phyloP scores from a whole-genome alignment of 2,113 vertebrate genomes.

The Tichodroma muraria region DNA sequence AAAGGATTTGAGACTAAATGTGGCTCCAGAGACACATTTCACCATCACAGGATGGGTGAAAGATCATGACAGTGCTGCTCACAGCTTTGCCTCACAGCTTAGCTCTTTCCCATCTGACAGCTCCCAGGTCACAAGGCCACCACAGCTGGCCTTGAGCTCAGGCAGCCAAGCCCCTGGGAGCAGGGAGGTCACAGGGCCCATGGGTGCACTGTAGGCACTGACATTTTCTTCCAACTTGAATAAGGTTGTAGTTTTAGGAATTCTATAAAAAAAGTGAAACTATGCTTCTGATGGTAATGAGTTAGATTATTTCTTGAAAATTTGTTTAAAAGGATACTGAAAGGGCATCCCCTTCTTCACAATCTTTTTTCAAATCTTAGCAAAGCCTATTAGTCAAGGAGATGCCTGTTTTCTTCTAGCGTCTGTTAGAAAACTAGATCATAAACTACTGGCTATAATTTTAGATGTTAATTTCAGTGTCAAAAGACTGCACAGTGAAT shows the following conservation, averaged over 20 bases:
- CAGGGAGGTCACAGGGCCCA: accelerated
- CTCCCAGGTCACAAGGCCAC: neutral
- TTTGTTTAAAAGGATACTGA: neutral
- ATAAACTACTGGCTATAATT: neutral
- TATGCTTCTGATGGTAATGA: neutral
- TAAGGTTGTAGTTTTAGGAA: neutral
- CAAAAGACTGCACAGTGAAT: neutral
- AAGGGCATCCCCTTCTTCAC: neutral
- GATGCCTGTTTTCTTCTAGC: neutral
- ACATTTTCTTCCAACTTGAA: neutral
- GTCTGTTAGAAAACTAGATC: neutral
- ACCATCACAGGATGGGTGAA: neutral
- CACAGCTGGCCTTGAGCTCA: neutral
- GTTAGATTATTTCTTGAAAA: neutral
- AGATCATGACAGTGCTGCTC: neutral
- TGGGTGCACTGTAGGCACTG: accelerated
- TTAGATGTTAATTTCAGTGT: neutral
- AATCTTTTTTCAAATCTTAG: neutral
- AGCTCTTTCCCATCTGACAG: accelerated
- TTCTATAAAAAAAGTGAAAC: neutral
- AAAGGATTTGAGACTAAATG: neutral
- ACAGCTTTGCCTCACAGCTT: neutral
- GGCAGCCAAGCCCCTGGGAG: neutral
- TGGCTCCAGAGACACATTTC: neutral
- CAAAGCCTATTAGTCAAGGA: neutral